A percentile compares a stretch with the other conserved stretches of the same genome.
Evolutionary conservation across 2,113 vertebrate species (phyloP).

Genomic region (Chrysemys picta): DNA sequence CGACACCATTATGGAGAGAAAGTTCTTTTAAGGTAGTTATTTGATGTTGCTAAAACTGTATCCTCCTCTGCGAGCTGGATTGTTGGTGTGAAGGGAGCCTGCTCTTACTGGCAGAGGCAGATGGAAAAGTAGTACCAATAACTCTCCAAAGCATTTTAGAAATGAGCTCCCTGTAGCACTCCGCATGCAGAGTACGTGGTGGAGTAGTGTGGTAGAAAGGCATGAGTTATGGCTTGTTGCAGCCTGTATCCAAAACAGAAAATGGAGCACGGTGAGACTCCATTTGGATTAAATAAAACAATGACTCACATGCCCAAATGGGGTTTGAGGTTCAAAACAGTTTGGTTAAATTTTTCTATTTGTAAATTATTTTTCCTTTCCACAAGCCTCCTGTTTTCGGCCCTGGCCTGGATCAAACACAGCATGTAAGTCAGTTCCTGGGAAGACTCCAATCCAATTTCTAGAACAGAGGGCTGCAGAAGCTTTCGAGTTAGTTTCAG

Average conservation of each 20-base stretch:
- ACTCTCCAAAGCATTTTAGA: slow-evolving; percentile 2
- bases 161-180: neutral
- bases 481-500: neutral
- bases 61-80: neutral
- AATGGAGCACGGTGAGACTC: rapidly evolving
- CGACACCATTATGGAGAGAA: neutral
- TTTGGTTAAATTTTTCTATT: neutral
- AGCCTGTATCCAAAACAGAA: neutral
- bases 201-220: neutral
- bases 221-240: neutral
- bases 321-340: neutral
- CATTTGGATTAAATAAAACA: neutral
- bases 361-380: neutral
- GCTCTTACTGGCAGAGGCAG: neutral
- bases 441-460: neutral
- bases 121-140: slow-evolving; percentile 26
- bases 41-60: neutral
- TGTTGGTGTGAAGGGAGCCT: neutral
- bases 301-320: neutral
- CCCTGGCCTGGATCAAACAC: neutral
- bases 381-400: neutral
- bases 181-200: neutral
- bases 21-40: slow-evolving; percentile 27
- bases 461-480: neutral
- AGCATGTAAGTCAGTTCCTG: neutral